Evolutionary conservation across 2,113 vertebrate genomes (phyloP).

Genomic region (Tyto alba): DNA sequence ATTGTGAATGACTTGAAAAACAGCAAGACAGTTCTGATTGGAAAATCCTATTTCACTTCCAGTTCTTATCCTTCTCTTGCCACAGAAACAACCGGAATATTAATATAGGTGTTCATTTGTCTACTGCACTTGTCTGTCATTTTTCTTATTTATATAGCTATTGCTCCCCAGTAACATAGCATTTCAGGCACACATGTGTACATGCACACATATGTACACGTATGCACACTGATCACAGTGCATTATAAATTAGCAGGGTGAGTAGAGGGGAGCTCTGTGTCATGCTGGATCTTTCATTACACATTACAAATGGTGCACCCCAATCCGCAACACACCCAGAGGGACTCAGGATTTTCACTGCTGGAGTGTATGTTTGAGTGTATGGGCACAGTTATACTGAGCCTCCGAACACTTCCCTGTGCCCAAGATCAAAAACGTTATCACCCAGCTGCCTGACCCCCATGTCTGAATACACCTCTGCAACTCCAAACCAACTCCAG

Average conservation of each 20-base stretch:
- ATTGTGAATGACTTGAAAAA: neutral
- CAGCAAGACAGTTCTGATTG: neutral
- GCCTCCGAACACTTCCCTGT: neutral
- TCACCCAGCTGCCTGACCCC: neutral
- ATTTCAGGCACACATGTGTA: neutral
- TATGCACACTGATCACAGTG: neutral
- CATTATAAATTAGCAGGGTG: neutral
- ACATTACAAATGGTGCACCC: neutral
- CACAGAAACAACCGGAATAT: neutral
- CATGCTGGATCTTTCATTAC: neutral
- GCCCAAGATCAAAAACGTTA: neutral
- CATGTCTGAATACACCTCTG: neutral
- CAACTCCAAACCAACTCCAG: neutral
- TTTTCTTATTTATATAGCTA: neutral
- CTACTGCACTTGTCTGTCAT: neutral
- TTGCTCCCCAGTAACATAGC: neutral
- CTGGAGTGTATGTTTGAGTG: neutral
- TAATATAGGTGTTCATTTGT: neutral
- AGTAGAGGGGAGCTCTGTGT: neutral
- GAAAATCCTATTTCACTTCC: neutral
- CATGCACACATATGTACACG: neutral
- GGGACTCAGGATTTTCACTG: neutral
- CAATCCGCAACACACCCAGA: neutral
- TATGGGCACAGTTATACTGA: rapidly evolving
- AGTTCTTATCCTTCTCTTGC: neutral